Conservation (phyloP, 2,888 invertebrate genomes). For the Rhamphomyia laevipes region DNA sequence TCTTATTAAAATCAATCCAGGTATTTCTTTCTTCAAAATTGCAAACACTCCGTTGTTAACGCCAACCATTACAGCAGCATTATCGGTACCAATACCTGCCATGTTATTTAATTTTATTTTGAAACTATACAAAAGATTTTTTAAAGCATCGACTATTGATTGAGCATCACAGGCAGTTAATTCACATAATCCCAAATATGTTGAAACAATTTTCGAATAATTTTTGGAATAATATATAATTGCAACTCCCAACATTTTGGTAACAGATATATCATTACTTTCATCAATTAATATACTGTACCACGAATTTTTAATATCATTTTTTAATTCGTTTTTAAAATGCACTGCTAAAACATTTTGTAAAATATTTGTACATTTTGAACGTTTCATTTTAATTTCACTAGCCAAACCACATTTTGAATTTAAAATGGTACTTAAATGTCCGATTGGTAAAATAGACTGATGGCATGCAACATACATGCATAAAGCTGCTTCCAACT, state of each 20-base stretch:
- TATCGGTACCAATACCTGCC: conserved; percentile 2
- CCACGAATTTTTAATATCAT: background rate
- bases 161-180: background rate
- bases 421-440: background rate
- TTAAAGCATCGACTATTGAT: background rate
- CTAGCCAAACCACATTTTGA: background rate
- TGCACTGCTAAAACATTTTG: background rate
- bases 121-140: background rate
- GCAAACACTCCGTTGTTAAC: conserved; percentile 2
- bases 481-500: background rate
- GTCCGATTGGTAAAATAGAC: background rate
- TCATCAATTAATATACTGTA: conserved; percentile 5
- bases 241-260: background rate
- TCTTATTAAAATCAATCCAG: background rate
- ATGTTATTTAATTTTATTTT: background rate
- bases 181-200: background rate
- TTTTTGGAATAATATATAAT: conserved; percentile 1
- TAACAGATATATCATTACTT: conserved; percentile 1
- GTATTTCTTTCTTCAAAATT: background rate
- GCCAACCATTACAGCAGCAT: conserved; percentile 4
- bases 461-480: conserved; percentile 2
- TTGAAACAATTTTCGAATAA: background rate
- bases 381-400: background rate
- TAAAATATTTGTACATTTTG: conserved; percentile 1
- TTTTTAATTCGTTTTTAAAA: background rate